These are phyloP conservation scores for Nezara viridula DNA, from an alignment of 2,888 invertebrate genomes.

Conservation along the genomic window DNA sequence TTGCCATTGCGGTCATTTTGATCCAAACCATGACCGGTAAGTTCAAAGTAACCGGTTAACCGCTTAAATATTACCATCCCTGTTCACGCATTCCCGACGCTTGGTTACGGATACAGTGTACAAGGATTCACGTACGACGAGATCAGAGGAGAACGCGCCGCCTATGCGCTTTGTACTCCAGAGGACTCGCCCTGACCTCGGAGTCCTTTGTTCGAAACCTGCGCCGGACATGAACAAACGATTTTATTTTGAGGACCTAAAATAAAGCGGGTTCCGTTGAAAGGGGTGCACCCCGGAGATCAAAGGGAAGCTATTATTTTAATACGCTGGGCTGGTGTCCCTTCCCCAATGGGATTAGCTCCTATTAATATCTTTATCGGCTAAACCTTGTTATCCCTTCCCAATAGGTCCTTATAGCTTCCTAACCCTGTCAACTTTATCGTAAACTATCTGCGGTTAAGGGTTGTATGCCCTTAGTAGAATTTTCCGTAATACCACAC, in stretches of 20 bases:
- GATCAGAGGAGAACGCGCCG: background rate
- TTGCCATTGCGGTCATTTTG: background rate
- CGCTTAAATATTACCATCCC: background rate
- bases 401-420: conserved; percentile 5
- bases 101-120: background rate
- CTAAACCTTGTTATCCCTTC: conserved; percentile 50
- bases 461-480: no score
- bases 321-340: conserved; percentile 41
- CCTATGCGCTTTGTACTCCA: background rate
- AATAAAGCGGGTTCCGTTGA: conserved; percentile 2
- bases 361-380: conserved; percentile 58
- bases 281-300: conserved; percentile 8
- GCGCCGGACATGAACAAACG: conserved; percentile 24
- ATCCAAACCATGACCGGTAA: background rate
- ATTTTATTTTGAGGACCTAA: conserved; percentile 10
- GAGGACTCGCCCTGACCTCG: background rate
- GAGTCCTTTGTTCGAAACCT: conserved; percentile 1
- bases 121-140: conserved; percentile 18
- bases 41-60: background rate
- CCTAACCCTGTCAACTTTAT: conserved; percentile 18
- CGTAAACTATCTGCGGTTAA: background rate
- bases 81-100: background rate
- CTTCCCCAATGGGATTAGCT: conserved; percentile 45
- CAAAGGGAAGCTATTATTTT: conserved; percentile 56
- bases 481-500: no score